phyloP scores from a whole-genome alignment of 1,140 invertebrate species.

The Diprion similis region DNA sequence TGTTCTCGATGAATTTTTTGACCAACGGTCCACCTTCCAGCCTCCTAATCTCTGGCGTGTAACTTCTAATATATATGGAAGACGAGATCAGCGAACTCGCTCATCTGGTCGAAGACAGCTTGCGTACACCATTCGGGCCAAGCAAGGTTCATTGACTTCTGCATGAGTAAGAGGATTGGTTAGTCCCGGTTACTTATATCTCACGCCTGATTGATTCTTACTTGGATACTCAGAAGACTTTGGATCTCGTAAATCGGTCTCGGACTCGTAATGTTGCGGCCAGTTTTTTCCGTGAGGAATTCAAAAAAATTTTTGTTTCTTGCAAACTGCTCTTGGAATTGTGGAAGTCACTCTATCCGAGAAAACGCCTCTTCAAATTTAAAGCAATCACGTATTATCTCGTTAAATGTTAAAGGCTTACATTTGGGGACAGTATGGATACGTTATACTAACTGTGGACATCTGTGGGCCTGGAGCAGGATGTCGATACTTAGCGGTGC shows the following conservation, averaged over 20 bases:
- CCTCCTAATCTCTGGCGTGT: slow-evolving; percentile 64
- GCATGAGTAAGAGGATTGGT: background rate
- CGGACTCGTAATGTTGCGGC: slow-evolving; percentile 53
- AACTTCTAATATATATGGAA: slow-evolving; percentile 66
- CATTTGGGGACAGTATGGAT: too few species aligned
- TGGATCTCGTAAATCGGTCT: slow-evolving; percentile 55
- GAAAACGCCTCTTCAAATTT: background rate
- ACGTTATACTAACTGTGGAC: slow-evolving; percentile 5
- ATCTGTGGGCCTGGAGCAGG: background rate
- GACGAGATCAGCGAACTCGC: slow-evolving; percentile 54
- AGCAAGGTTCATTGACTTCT: slow-evolving; percentile 62
- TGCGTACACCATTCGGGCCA: slow-evolving; percentile 67
- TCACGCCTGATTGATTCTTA: slow-evolving; percentile 27
- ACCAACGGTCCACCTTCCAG: slow-evolving; percentile 64
- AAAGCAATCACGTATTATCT: background rate
- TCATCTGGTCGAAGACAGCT: slow-evolving; percentile 63
- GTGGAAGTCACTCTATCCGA: slow-evolving; percentile 47
- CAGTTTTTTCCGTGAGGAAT: slow-evolving; percentile 59
- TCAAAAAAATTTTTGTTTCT: slow-evolving; percentile 58
- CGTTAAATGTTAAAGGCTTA: background rate
- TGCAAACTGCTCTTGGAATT: slow-evolving; percentile 56
- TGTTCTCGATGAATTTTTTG: slow-evolving; percentile 33
- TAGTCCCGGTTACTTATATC: background rate
- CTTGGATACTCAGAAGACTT: slow-evolving; percentile 60
- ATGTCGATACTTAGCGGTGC: slow-evolving; percentile 49